Conservation (phyloP, 2,113 vertebrate genomes). For the Vidua chalybeata region DNA sequence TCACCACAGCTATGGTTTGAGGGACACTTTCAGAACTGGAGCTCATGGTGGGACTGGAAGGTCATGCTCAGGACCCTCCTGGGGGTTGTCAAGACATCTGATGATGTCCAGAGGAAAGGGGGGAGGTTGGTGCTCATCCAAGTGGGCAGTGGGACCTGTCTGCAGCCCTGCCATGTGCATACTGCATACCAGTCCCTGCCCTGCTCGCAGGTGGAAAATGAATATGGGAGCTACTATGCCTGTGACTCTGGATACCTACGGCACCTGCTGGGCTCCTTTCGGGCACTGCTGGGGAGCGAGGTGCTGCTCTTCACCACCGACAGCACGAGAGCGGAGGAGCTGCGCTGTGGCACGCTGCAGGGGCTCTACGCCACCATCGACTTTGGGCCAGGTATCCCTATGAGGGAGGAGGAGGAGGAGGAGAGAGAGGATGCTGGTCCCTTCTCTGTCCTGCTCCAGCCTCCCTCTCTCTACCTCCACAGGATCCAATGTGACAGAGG, state of each 20-base stretch:
- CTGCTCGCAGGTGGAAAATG: constrained; percentile 87
- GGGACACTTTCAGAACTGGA: background rate
- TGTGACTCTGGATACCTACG: constrained; percentile 89
- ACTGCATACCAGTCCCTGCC: background rate
- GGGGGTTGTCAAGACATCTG: background rate
- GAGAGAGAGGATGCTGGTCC: background rate
- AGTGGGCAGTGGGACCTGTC: background rate
- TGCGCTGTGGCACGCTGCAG: constrained; percentile 86
- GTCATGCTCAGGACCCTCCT: background rate
- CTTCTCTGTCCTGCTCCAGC: background rate
- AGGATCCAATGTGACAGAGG: constrained; percentile 84
- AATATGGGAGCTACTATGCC: constrained; percentile 91
- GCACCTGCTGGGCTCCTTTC: constrained; percentile 83
- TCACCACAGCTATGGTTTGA: background rate
- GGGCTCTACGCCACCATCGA: constrained; percentile 91
- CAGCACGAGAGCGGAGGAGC: constrained; percentile 74
- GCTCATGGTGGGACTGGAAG: background rate
- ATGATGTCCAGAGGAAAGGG: background rate
- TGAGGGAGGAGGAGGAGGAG: background rate
- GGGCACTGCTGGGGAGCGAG: constrained; percentile 80
- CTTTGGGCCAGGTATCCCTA: constrained; percentile 87
- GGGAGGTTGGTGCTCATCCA: background rate
- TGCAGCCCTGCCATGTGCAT: background rate
- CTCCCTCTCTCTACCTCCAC: background rate
- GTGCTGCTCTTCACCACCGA: constrained; percentile 93